Evolutionary conservation across 2,888 invertebrate species (phyloP), one percentile per base, ranked within the genome.

Genomic region (Apamea sordens): DNA sequence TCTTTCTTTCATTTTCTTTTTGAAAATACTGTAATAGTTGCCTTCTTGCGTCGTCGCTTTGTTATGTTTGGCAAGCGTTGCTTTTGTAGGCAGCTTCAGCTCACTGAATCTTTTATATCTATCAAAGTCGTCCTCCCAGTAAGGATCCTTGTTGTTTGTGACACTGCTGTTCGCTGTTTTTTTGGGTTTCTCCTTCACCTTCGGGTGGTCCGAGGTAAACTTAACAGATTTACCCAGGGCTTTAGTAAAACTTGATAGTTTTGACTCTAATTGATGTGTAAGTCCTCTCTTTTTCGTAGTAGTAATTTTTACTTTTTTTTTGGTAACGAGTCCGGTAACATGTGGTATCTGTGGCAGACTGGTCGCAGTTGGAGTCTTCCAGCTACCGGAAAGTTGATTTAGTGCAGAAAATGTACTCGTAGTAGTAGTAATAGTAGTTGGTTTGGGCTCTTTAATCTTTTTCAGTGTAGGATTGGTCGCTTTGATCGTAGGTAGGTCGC

Each of bases 11-110:
- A 83, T 79, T 79, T 86, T 76, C 70, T 68, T 79, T 65, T 81
- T 82, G 36, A 83, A 10, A 61, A 80, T 71, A 50, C 76, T 77
- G 24, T 86, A 84, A 32, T 84, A 81, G 44, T 88, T 88, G 8
- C 1, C 21, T 44, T 73, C 79, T 47, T 8, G 47, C 0, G 44
- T 41, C 0, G 50, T 41, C 0, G 6, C 11, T 36, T 36, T 76
- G 15, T 21, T 10, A 56, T 18, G 13, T 41, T 44, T 28, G 0
- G 1, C 10, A 2, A 36, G 80, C n/a, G 47, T 75, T 64, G 44
- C 80, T 47, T 15, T 79, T 63, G 13, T n/a, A 0, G 13, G 15
- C 4, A 24, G 0, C 21, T 69, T 67, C 2, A 68, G 0, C 2
- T 75, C 59, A 0, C 41, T 67, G 21, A 44, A 83, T 21, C 85